Base-by-base conservation (phyloP, 1,140 invertebrate species). In the Nylanderia fulva region DNA sequence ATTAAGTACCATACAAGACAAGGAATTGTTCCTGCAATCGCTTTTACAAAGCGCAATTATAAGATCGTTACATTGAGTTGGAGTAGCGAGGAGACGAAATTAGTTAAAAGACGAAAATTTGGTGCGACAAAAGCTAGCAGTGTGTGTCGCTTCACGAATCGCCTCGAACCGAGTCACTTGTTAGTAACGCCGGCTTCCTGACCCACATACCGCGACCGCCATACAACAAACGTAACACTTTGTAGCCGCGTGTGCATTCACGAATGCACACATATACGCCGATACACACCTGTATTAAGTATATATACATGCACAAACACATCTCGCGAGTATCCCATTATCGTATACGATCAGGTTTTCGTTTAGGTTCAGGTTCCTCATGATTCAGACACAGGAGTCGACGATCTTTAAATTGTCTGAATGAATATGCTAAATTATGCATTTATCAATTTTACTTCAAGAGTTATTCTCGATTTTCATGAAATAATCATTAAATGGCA, bases 171-270 rank as follows among this genome's bases (percentile, higher is more conserved):
- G 90, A 92, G 91, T 92, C 92, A 91, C 88, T 90, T 88, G 91
- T 92, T 91, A 86, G 87, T 85, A 88, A 92, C 88, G 91, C 90
- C 90, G 93, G 90, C 91, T 92, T 92, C 91, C 88, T 93, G 93
- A 93, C 92, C 93, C 80, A 93, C 93, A 93, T 93, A 93, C 91
- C 92, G 89, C 88, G 88, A 88, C 88, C 91, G 84, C 90, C 89
- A 85, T 86, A 79, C 85, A 74, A 86, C 86, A 74, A 85, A 89
- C 66, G 82, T 85, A 85, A 87, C 69, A 71, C 86, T 75, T 87
- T 85, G 42, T 63, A 60, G 56, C 24, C 56, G 45, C 56, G 76
- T 84, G 72, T 86, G 72, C 36, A 77, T 36, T 58, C 42, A 86
- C 79, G 3, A 33, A 69, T 54, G 71, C n/a, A 18, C 21, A 85